Percentiles rank a stretch among this genome's conserved stretches.
These are phyloP conservation scores for Labeo calbasu DNA, from an alignment of 2,797 vertebrate species.

Conservation along the genomic window DNA sequence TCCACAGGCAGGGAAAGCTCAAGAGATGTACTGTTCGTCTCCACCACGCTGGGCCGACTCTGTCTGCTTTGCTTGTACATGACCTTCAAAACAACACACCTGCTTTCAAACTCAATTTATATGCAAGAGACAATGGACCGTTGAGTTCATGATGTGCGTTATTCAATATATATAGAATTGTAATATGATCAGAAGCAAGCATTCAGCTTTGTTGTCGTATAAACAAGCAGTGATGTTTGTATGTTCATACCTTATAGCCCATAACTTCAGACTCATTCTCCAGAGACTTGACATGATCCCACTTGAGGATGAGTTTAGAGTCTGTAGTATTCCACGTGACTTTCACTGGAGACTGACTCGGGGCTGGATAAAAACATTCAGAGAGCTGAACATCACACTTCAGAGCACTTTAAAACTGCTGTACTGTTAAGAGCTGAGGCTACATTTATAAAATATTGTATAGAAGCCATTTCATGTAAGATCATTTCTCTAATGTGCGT, in stretches of 20 bases:
- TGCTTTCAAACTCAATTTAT: background rate
- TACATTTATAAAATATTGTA: too few relatives aligned
- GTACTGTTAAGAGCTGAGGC: background rate
- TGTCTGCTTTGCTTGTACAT: slow-evolving; percentile 92
- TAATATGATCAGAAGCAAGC: background rate
- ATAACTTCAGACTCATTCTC: slow-evolving; percentile 97
- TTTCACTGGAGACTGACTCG: slow-evolving; percentile 93
- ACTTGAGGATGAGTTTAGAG: slow-evolving; percentile 94
- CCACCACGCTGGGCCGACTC: slow-evolving; percentile 86
- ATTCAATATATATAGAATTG: background rate
- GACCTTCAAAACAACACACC: slow-evolving; percentile 77
- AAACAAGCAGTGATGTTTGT: background rate
- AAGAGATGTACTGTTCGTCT: slow-evolving; percentile 94
- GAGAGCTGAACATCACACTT: background rate
- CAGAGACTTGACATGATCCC: slow-evolving; percentile 95
- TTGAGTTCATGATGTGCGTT: background rate
- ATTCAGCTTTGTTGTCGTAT: background rate
- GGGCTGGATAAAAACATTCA: slow-evolving; percentile 74
- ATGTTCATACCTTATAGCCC: slow-evolving; percentile 88
- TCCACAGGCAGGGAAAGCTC: slow-evolving; percentile 91
- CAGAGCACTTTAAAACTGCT: background rate
- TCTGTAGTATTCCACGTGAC: slow-evolving; percentile 94
- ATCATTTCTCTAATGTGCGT: too few relatives aligned
- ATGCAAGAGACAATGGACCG: background rate
- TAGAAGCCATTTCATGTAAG: too few relatives aligned